Evolutionary conservation across 2,113 vertebrate species (phyloP), one percentile per base, ranked within the genome.

Genomic region (Fregetta grallaria): DNA sequence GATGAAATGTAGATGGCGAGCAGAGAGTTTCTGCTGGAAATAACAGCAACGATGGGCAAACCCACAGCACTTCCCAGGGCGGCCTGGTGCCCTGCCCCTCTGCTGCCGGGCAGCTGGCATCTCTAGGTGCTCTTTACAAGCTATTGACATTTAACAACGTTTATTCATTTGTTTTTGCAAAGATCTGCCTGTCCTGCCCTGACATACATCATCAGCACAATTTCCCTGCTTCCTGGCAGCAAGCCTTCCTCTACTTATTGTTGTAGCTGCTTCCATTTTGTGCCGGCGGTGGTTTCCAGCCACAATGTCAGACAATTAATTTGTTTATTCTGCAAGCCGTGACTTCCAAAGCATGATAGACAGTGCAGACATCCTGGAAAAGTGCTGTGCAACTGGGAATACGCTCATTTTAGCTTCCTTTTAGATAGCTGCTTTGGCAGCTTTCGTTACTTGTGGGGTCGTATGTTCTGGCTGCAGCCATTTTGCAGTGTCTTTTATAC

Each of bases 221-320:
- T 89, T 89, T 80, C 56, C 63, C 34, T 53, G 75, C 85, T 90
- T 93, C 89, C 90, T 96, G 95, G 94, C 92, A 93, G 55, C 0
- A 2, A 88, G 71, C 81, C 87, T 86, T 70, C 71, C 87, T 91
- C 86, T 80, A 29, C 81, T 92, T 96, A 72, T 72, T 97, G 86
- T 94, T 86, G 87, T 94, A 67, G 77, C 89, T 90, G 84, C 80
- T 89, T 95, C 91, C 94, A 96, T 96, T 96, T 95, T 95, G 94
- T 86, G 94, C 87, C 11, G 78, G 71, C 4, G 2, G 78, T 95
- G 90, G 71, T 95, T 95, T 96, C 91, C 94, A 92, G 89, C 81
- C 84, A 74, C 71, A 44, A 7, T 71, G 91, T 92, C 86, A 91
- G 83, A 77, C 73, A 72, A 90, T 95, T 96, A 91, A 88, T 91